These are phyloP conservation scores for Malurus splendens DNA, from an alignment of 2,797 vertebrate genomes.

Conservation along the genomic window DNA sequence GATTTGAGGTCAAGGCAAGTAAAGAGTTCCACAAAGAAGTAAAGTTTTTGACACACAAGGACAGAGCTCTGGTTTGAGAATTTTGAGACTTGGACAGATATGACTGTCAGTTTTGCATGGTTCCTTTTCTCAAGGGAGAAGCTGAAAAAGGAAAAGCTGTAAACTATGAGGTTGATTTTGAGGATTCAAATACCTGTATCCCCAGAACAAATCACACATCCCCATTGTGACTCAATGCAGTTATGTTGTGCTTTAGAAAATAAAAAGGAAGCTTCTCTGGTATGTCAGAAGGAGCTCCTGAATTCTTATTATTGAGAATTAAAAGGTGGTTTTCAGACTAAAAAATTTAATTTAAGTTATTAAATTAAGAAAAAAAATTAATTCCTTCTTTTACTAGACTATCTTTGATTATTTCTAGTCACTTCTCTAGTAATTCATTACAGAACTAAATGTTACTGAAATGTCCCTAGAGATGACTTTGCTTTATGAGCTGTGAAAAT, in stretches of 20 bases:
- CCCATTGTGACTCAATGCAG: neutral
- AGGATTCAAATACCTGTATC: neutral
- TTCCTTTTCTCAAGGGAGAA: neutral
- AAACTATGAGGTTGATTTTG: neutral
- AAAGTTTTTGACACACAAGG: neutral
- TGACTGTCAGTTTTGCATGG: neutral
- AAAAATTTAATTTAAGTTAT: neutral
- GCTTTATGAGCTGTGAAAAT: neutral
- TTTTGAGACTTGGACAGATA: neutral
- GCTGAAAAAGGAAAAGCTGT: neutral
- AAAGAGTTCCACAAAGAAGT: neutral
- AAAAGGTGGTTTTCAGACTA: neutral
- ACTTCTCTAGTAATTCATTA: neutral
- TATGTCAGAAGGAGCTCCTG: neutral
- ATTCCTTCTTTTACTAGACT: neutral
- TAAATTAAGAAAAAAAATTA: neutral
- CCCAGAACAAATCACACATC: neutral
- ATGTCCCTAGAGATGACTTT: neutral
- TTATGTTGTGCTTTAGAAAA: neutral
- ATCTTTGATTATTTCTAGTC: neutral
- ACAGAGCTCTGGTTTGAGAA: neutral
- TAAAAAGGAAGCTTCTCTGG: neutral
- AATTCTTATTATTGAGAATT: neutral
- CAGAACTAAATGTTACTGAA: neutral
- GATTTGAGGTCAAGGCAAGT: neutral